phyloP scores from a whole-genome alignment of 2,113 vertebrate genomes.

The Psephotus haematonotus region DNA sequence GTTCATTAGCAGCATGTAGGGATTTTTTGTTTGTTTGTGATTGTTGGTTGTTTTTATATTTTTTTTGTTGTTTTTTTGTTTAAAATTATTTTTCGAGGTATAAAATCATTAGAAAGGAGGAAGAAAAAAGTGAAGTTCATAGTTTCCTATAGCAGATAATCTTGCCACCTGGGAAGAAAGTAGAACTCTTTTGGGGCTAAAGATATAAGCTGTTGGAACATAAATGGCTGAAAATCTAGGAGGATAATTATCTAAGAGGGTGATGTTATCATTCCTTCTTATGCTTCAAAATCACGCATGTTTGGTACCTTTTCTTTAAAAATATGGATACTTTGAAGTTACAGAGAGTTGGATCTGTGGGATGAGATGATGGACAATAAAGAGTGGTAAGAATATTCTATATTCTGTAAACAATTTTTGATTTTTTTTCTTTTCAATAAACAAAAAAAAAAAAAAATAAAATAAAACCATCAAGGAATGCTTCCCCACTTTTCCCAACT shows the following conservation, averaged over 20 bases:
- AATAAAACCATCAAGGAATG: not conserved
- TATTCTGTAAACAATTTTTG: not conserved
- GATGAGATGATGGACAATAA: not conserved
- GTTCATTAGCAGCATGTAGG: not conserved
- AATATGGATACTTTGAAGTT: not conserved
- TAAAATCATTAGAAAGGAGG: not conserved
- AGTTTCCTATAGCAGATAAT: not conserved
- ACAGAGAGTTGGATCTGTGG: not conserved
- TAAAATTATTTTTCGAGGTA: not conserved
- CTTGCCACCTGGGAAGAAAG: not conserved
- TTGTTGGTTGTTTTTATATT: too few relatives aligned
- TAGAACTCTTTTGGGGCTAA: not conserved
- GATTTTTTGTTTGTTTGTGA: too few relatives aligned
- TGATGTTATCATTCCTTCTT: not conserved
- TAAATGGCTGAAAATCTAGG: not conserved
- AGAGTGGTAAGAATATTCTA: not conserved
- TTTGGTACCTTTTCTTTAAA: not conserved
- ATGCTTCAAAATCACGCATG: not conserved
- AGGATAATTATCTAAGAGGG: not conserved
- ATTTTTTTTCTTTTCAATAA: not conserved
- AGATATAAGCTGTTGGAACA: not conserved
- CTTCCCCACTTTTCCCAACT: not conserved
- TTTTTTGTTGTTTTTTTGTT: too few relatives aligned
- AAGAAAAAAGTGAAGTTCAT: not conserved
- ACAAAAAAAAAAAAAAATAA: not conserved